Percentiles rank a stretch among this genome's conserved stretches.
phyloP scores from a whole-genome alignment of 2,888 invertebrate species.

The Labia minor region DNA sequence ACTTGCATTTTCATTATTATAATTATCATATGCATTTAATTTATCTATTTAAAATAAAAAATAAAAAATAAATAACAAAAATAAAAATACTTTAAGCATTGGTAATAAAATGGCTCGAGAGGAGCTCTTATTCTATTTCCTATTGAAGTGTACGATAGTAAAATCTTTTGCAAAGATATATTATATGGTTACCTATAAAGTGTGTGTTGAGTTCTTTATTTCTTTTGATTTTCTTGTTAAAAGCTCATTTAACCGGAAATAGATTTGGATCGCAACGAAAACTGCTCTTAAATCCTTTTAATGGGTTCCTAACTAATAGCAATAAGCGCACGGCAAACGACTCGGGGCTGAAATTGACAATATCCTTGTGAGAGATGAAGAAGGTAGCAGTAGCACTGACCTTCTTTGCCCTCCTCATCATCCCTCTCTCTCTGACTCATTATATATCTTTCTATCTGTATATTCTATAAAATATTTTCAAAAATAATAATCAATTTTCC shows the following conservation, averaged over 20 bases:
- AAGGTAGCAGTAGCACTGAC: neutral
- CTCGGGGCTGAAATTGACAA: neutral
- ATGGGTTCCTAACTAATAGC: neutral
- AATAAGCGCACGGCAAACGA: neutral
- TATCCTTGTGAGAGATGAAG: neutral
- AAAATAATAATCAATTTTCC: too few species aligned
- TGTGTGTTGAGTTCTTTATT: neutral
- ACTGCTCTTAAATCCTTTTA: slow-evolving; percentile 5
- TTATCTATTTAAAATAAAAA: too few species aligned
- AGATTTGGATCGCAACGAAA: neutral
- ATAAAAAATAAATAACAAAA: too few species aligned
- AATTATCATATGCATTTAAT: too few species aligned
- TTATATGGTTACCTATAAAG: neutral
- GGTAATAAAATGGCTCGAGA: too few species aligned
- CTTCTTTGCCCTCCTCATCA: neutral
- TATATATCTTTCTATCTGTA: too few species aligned
- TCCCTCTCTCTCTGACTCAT: neutral
- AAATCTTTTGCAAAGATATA: too few species aligned
- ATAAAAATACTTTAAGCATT: too few species aligned
- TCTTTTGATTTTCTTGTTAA: slow-evolving; percentile 1
- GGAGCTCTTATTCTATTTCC: too few species aligned
- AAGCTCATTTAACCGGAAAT: slow-evolving; percentile 3
- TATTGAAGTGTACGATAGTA: too few species aligned
- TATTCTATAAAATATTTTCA: too few species aligned
- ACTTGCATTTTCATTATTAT: too few species aligned